Evolutionary conservation across 2,113 vertebrate species (phyloP).

Genomic region (Agelaius tricolor): DNA sequence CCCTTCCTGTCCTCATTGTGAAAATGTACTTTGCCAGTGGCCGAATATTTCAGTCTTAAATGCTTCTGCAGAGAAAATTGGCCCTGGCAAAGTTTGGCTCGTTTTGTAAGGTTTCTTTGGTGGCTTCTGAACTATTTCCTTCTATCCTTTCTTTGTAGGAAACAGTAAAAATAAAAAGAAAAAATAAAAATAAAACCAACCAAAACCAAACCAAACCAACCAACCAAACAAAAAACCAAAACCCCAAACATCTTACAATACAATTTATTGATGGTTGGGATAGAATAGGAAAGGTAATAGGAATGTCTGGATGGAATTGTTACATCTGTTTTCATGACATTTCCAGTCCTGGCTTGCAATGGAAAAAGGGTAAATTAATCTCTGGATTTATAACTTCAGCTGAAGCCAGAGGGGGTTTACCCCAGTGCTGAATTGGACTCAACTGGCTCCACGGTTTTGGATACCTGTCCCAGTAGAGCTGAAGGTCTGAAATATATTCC

Average conservation of each 20-base stretch:
- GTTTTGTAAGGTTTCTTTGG: background rate
- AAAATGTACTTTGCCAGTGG: background rate
- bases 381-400: background rate
- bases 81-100: background rate
- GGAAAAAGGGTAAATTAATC: background rate
- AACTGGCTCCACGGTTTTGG: background rate
- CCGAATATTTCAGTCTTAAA: background rate
- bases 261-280: background rate
- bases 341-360: background rate
- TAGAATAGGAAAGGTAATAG: background rate
- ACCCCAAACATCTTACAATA: background rate
- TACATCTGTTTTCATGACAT: background rate
- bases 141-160: background rate
- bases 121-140: background rate
- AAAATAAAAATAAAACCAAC: no score
- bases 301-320: background rate
- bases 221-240: no score
- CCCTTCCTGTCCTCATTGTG: background rate
- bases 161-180: background rate
- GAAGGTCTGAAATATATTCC: background rate
- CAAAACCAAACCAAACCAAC: no score
- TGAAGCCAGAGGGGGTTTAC: background rate
- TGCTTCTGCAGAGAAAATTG: background rate
- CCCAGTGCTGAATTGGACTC: background rate
- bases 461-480: background rate